Evolutionary conservation across 2,797 vertebrate species (phyloP).

Genomic region (Epinephelus awoara): DNA sequence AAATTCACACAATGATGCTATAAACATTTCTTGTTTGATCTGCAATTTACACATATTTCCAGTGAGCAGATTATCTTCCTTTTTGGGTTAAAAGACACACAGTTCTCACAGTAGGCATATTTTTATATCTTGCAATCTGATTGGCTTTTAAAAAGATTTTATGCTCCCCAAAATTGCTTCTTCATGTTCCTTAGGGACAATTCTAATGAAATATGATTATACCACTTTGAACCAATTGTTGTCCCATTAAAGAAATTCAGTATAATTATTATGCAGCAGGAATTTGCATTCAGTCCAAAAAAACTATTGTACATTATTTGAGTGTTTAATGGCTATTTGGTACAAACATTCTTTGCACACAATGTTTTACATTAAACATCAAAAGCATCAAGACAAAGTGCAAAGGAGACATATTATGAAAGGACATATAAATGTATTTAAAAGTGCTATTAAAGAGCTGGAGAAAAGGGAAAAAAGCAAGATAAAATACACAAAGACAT

Average conservation of each 20-base stretch:
- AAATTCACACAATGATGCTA: conserved; percentile 1
- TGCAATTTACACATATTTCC: conserved; percentile 14
- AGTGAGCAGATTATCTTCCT: conserved; percentile 27
- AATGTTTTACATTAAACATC: too few species aligned
- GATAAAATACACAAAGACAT: too few species aligned
- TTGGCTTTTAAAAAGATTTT: conserved; percentile 1
- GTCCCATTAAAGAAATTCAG: background rate
- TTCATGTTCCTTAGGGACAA: background rate
- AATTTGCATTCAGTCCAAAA: conserved; percentile 6
- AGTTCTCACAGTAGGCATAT: background rate
- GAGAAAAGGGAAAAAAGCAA: too few species aligned
- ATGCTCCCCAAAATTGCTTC: background rate
- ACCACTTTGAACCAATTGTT: background rate
- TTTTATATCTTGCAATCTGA: background rate
- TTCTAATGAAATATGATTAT: background rate
- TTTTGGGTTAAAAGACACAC: conserved; percentile 30
- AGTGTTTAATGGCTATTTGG: background rate
- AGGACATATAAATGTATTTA: too few species aligned
- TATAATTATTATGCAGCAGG: background rate
- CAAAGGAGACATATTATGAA: too few species aligned
- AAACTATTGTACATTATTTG: background rate
- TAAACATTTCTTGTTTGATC: conserved; percentile 17
- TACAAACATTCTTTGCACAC: background rate
- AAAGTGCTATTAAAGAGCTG: too few species aligned
- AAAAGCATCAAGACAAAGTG: too few species aligned